Percentiles rank a stretch among this genome's conserved stretches.
Evolutionary conservation across 2,888 invertebrate genomes (phyloP).

Genomic region (Diarsia mendica): DNA sequence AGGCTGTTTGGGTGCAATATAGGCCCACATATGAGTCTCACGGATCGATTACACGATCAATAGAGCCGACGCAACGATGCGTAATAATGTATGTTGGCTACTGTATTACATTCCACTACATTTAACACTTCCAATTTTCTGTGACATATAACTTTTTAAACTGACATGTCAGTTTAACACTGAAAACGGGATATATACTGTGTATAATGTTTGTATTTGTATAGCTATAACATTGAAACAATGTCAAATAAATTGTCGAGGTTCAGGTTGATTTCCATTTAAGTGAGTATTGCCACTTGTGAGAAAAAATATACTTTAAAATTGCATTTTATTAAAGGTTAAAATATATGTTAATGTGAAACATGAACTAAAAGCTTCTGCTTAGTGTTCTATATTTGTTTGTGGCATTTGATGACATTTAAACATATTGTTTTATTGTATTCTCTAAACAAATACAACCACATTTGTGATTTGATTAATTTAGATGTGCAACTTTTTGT

Average conservation of each 20-base stretch:
- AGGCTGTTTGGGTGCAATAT: slow-evolving; percentile 26
- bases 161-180: background rate
- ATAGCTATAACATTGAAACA: background rate
- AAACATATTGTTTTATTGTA: background rate
- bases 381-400: slow-evolving; percentile 14
- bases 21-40: slow-evolving; percentile 10
- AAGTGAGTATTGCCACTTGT: background rate
- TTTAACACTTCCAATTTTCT: background rate
- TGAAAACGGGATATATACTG: too few relatives aligned
- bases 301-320: background rate
- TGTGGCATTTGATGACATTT: slow-evolving; percentile 32
- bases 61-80: slow-evolving; percentile 11
- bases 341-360: slow-evolving; percentile 14
- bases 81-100: slow-evolving; percentile 6
- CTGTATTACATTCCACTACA: slow-evolving; percentile 17
- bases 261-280: background rate
- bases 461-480: background rate
- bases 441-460: background rate
- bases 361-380: slow-evolving; percentile 18
- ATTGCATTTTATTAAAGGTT: slow-evolving; percentile 17
- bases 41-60: slow-evolving; percentile 39
- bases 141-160: background rate
- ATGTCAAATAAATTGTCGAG: background rate
- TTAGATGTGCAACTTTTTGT: too few relatives aligned
- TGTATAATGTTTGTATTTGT: background rate